Base-by-base conservation (phyloP, 92 coral and sea anemone species). In the Heteractis magnifica region DNA sequence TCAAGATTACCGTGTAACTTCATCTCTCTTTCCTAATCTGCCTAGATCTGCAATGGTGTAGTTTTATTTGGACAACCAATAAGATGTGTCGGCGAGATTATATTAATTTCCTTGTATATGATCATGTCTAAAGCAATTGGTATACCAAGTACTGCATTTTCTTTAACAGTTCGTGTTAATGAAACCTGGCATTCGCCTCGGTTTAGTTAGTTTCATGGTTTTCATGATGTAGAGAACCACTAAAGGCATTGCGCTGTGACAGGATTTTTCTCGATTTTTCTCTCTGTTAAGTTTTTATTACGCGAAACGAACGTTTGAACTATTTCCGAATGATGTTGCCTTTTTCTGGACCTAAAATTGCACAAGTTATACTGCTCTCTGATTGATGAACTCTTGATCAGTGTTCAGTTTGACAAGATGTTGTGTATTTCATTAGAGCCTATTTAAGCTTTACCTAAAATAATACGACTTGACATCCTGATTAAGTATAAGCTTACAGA, bases 401-500 rank as follows among this genome's bases (percentile, higher is more conserved):
- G 44, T 68, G 44, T 21, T 26, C 26, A 6, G 73, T 19, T 26
- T 26, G 50, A 68, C 73, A 23, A 68, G 23, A 68, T 64, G 23
- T 68, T 48, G 73, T 8, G 49, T 68, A 23, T 68, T 68, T 68
- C 73, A 68, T 68, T 68, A 68, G 16, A 68, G 73, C 20, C 44
- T 48, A 68, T 20, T 68, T 9, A 68, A 68, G 73, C 73, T 68
- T 68, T 68, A 20, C 73, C 48, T 20, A 68, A 68, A 68, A 20
- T 68, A 68, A 7, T 68, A 68, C 73, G 70, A 68, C 73, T 68
- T 23, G 73, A 8, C 78, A 74, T 74, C 78, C 78, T 74, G 78
- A 74, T 74, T 74, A 51, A 49, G 56, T 49, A 16, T 74, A 49
- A 74, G 21, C 78, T 74, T 74, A n/a, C 78, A 74, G 20, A 74